These are phyloP conservation scores for Melanaphis sacchari DNA, from an alignment of 1,140 invertebrate species.

Conservation along the genomic window DNA sequence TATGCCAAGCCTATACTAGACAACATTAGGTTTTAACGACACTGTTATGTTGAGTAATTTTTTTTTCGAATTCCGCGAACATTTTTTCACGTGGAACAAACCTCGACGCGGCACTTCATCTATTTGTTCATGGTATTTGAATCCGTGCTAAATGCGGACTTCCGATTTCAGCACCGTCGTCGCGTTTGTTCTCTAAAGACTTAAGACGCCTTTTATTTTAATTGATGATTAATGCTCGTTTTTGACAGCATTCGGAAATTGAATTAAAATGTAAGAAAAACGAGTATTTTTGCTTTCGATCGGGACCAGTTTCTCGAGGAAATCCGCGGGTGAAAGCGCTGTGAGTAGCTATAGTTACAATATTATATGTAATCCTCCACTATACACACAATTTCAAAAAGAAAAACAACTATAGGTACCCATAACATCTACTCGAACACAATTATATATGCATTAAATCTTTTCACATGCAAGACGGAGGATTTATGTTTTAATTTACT, in stretches of 20 bases:
- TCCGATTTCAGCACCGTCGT: background rate
- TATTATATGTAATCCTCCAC: background rate
- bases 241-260: background rate
- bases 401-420: constrained; percentile 18
- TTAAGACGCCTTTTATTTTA: background rate
- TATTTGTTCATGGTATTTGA: constrained; percentile 5
- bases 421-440: background rate
- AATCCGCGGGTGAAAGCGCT: constrained; percentile 32
- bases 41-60: background rate
- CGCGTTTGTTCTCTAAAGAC: background rate
- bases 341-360: background rate
- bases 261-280: constrained; percentile 28
- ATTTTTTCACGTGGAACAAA: constrained; percentile 44
- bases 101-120: background rate
- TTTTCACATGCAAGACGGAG: constrained; percentile 38
- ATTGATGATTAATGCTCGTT: background rate
- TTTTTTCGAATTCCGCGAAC: background rate
- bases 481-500: background rate
- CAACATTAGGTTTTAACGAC: background rate
- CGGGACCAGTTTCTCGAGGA: constrained; percentile 36
- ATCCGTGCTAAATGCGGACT: constrained; percentile 38
- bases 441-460: background rate
- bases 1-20: background rate
- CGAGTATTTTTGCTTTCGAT: background rate
- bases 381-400: background rate